Evolutionary conservation across 1,140 invertebrate species (phyloP).

Genomic region (Drosophila bipectinata): DNA sequence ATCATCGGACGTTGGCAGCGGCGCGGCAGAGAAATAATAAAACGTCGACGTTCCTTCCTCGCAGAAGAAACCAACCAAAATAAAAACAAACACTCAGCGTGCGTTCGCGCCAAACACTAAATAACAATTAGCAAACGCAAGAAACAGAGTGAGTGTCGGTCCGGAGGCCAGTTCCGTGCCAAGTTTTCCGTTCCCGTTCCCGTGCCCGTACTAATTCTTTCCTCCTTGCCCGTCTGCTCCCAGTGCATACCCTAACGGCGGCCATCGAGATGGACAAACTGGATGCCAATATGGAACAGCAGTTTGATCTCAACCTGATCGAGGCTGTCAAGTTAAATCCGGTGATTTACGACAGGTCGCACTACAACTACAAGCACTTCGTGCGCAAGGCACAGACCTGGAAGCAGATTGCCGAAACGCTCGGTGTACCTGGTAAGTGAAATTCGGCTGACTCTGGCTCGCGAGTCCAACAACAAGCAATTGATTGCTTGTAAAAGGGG

Average conservation of each 20-base stretch:
- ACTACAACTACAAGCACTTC: constrained; percentile 82
- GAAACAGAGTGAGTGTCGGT: constrained; percentile 72
- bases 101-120: constrained; percentile 77
- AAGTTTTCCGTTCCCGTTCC: constrained; percentile 1
- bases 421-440: constrained; percentile 81
- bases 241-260: constrained; percentile 74
- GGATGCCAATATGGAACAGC: constrained; percentile 80
- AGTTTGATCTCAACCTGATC: constrained; percentile 82
- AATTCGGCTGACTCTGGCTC: constrained; percentile 45
- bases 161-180: constrained; percentile 12
- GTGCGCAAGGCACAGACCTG: constrained; percentile 81
- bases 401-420: constrained; percentile 82
- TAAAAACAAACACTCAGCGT: constrained; percentile 76
- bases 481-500: constrained; percentile 54
- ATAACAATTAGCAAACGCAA: constrained; percentile 74
- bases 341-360: constrained; percentile 81
- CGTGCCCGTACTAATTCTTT: constrained; percentile 24
- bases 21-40: constrained; percentile 76
- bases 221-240: constrained; percentile 28
- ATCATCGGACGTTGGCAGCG: constrained; percentile 52
- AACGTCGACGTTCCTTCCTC: constrained; percentile 77
- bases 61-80: constrained; percentile 72
- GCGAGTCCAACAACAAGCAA: constrained; percentile 38
- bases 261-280: constrained; percentile 78
- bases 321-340: constrained; percentile 82